Evolutionary conservation across 2,888 invertebrate species (phyloP).

Genomic region (Napeogenes inachia): DNA sequence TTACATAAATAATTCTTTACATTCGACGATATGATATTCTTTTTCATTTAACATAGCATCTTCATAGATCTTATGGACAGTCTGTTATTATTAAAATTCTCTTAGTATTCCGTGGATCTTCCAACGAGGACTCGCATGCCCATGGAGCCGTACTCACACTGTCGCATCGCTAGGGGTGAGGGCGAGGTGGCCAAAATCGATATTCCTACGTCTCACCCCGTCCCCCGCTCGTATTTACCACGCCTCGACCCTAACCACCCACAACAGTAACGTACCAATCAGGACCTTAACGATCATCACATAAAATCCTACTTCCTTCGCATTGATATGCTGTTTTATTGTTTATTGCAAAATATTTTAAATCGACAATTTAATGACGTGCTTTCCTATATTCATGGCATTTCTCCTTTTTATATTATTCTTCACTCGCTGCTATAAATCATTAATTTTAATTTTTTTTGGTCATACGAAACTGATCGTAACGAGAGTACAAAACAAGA

Average conservation of each 20-base stretch:
- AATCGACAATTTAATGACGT: conserved; percentile 18
- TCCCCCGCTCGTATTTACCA: conserved; percentile 57
- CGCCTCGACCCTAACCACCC: conserved; percentile 72
- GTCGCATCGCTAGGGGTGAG: conserved; percentile 68
- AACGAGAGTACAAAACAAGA: conserved; percentile 11
- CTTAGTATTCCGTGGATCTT: conserved; percentile 52
- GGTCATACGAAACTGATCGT: background rate
- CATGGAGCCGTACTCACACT: conserved; percentile 66
- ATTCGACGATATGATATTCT: background rate
- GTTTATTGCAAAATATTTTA: conserved; percentile 20
- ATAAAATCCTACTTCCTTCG: conserved; percentile 59
- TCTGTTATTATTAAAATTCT: conserved; percentile 60
- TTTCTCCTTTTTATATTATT: background rate
- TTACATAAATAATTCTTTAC: background rate
- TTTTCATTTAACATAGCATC: conserved; percentile 12
- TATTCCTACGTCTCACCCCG: conserved; percentile 69
- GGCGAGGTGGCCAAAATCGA: conserved; percentile 74
- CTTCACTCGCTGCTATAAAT: background rate
- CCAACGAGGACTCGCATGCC: conserved; percentile 55
- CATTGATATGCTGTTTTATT: conserved; percentile 19
- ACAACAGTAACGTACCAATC: conserved; percentile 65
- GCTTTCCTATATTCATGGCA: background rate
- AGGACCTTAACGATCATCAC: conserved; percentile 59
- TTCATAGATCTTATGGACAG: conserved; percentile 29
- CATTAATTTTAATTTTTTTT: background rate